These are phyloP conservation scores for Sphaerophoria rueppellii DNA, from an alignment of 2,888 invertebrate genomes.

Conservation along the genomic window DNA sequence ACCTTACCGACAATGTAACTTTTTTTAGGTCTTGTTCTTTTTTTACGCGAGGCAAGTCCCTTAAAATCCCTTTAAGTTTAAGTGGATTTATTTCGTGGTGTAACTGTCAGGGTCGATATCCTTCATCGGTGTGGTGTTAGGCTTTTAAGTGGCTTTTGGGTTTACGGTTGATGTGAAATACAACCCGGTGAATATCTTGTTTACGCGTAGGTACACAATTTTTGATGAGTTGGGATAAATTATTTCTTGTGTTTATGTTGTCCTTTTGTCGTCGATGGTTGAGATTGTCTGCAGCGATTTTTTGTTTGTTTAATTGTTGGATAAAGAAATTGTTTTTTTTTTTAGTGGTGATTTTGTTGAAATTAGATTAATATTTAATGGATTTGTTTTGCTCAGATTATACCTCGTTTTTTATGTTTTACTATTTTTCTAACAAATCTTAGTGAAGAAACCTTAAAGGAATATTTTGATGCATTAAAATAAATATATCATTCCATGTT, in stretches of 20 bases:
- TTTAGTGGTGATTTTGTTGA: neutral
- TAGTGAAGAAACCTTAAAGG: neutral
- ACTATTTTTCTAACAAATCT: neutral
- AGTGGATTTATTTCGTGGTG: constrained; percentile 43
- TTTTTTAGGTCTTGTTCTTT: neutral
- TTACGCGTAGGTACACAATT: constrained; percentile 23
- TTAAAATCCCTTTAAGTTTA: constrained; percentile 41
- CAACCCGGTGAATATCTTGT: constrained; percentile 25
- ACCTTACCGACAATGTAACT: neutral
- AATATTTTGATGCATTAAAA: too few relatives aligned
- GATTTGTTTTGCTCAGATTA: neutral
- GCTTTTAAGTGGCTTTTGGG: constrained; percentile 37
- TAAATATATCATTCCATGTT: too few relatives aligned
- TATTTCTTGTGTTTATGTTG: neutral
- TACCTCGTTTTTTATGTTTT: neutral
- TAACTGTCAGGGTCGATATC: constrained; percentile 39
- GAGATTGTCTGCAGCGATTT: constrained; percentile 1
- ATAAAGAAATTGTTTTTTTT: neutral
- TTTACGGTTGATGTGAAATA: constrained; percentile 33
- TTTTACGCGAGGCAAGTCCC: constrained; percentile 29
- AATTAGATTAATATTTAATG: neutral
- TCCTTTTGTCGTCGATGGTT: constrained; percentile 1
- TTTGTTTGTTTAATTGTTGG: constrained; percentile 13
- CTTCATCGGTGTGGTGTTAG: constrained; percentile 31
- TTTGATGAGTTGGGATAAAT: constrained; percentile 14